Percentiles rank a stretch among this genome's conserved stretches.
These are phyloP conservation scores for Varanus komodoensis DNA, from an alignment of 2,113 vertebrate genomes.

Conservation along the genomic window DNA sequence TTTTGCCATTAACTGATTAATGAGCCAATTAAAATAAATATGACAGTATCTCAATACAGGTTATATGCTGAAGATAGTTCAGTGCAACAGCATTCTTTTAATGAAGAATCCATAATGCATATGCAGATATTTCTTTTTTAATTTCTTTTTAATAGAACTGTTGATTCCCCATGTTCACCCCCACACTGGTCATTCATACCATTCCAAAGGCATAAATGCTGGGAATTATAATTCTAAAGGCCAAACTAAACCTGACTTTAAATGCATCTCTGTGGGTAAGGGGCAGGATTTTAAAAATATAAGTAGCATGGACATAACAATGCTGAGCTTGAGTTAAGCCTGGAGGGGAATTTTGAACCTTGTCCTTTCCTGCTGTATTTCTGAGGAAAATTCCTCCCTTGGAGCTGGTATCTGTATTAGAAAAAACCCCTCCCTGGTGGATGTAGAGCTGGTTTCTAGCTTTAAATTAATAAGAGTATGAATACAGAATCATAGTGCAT, in stretches of 20 bases:
- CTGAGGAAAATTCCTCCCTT: background rate
- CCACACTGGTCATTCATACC: background rate
- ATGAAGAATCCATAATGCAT: background rate
- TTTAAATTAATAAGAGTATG: background rate
- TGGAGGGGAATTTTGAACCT: background rate
- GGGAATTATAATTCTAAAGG: background rate
- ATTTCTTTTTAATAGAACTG: background rate
- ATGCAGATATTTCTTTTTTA: background rate
- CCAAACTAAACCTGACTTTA: background rate
- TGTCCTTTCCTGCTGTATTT: background rate
- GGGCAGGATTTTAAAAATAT: too few relatives aligned
- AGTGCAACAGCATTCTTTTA: conserved; percentile 5
- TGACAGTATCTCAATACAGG: conserved; percentile 27
- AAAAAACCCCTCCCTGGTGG: background rate
- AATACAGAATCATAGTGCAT: background rate
- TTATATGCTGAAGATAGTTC: conserved; percentile 18
- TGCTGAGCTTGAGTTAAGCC: background rate
- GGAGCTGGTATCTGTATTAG: background rate
- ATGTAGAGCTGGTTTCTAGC: background rate
- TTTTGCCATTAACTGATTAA: conserved; percentile 43
- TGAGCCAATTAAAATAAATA: conserved; percentile 47
- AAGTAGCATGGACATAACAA: background rate
- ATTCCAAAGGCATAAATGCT: background rate
- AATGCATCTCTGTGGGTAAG: too few relatives aligned
- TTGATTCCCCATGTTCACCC: background rate